Evolutionary conservation across 1,140 invertebrate species (phyloP), one percentile per base, ranked within the genome.

Genomic region (Drosophila melanica): DNA sequence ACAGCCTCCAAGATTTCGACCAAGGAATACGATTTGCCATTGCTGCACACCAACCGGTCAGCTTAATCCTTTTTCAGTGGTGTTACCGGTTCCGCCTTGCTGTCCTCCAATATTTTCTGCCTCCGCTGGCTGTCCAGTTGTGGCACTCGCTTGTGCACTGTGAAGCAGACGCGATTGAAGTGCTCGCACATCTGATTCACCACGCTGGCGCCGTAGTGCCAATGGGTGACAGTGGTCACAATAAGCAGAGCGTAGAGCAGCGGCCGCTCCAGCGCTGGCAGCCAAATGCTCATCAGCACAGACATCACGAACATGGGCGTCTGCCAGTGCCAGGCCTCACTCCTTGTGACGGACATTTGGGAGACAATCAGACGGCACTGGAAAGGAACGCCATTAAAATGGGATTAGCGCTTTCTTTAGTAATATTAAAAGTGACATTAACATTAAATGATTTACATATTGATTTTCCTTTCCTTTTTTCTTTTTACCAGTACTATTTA

Each of bases 331-430:
- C 97, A 93, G 48, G 94, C 92, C 82, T 98, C 97, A 93, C 97
- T 98, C 53, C 96, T 94, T 8, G 96, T 97, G 87, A 95, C 95
- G 79, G 96, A 97, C 98, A 99, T 99, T 93, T 99, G 98, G n/a
- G 96, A 95, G 9, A 99, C 97, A 85, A 99, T 99, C 50, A 99
- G 93, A 9, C 97, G 97, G 93, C 98, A 98, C 97, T 98, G 92
- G 3, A 90, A 27, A 93, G 65, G 44, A n/a, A 23, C n/a, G 47
- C 5, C 30, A 67, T 45, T 39, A 4, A 20, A 33, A 47, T 33
- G 9, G 1, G 9, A 41, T 53, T 53, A 51, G 20, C 18, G 14
- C n/a, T n/a, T n/a, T 5, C 7, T 42, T 4, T 8, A 16, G 6
- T 44, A 9, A 18, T 6, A 7, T 44, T 33, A 8, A 33, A 33